Percentiles rank a stretch among this genome's conserved stretches.
Evolutionary conservation across 2,888 invertebrate species (phyloP).

Genomic region (Pardosa pseudoannulata): DNA sequence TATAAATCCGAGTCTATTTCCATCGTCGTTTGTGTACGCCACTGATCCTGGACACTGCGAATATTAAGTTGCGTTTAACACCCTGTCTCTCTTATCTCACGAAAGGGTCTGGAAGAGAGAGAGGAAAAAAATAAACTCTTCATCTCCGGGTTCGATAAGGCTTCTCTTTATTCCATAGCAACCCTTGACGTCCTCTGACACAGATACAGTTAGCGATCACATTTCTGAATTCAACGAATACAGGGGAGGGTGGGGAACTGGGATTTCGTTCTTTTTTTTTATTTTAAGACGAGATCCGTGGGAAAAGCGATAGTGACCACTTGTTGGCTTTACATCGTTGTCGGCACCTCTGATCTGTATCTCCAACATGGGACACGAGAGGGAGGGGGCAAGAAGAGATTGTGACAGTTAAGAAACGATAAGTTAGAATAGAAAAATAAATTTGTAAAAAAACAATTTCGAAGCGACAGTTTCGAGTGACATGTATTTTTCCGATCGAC

Average conservation of each 20-base stretch:
- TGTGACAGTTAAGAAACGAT: background rate
- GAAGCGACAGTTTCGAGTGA: too few species aligned
- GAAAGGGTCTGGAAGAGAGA: too few species aligned
- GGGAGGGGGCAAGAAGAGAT: too few species aligned
- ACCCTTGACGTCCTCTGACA: conserved; percentile 42
- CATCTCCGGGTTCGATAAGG: background rate
- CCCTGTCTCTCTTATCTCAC: background rate
- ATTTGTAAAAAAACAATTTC: too few species aligned
- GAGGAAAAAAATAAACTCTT: background rate
- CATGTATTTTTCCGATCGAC: too few species aligned
- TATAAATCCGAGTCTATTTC: too few species aligned
- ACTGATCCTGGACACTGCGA: background rate
- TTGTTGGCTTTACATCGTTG: background rate
- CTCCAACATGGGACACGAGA: background rate
- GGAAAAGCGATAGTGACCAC: conserved; percentile 50
- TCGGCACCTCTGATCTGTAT: conserved; percentile 12
- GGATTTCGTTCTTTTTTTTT: background rate
- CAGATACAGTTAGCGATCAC: conserved; percentile 48
- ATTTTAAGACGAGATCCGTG: conserved; percentile 47
- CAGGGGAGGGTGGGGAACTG: background rate
- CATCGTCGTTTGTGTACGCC: background rate
- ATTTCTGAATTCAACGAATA: conserved; percentile 43
- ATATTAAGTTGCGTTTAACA: conserved; percentile 7
- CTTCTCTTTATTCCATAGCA: conserved; percentile 21
- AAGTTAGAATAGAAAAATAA: background rate